Evolutionary conservation across 2,888 invertebrate genomes (phyloP), one percentile per base, ranked within the genome.

Genomic region (Notocelia uddmanniana): DNA sequence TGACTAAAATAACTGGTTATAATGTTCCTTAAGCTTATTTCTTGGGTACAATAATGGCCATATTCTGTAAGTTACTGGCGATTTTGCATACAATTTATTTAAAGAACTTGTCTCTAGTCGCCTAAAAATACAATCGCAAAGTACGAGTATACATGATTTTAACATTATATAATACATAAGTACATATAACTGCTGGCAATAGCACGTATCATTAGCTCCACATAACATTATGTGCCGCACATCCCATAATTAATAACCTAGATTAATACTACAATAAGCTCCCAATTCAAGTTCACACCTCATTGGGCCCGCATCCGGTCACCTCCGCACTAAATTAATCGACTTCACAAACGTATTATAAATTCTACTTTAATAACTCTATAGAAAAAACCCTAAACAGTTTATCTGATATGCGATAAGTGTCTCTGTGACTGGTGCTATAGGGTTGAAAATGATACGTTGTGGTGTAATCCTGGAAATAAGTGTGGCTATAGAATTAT

Each of bases 341-440:
- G 81, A 81, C 81, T 83, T 83, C 82, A 77, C 67, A 79, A 75
- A 78, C 80, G 79, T 79, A 83, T 83, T 85, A 89, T 91, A 91
- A 90, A 91, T 90, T 86, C 85, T 82, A 79, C 81, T 87, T 87
- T 90, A 89, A 89, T 89, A 87, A 88, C 86, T 85, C 81, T 82
- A 87, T 86, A 79, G 81, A 77, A 81, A 79, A 80, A 80, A 84
- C 8, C 34, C 54, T 2, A 26, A 66, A 55, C 23, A 15, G 9
- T n/a, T 5, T 41, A 41, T 10, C 10, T n/a, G 34, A 1, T 37
- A 55, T 11, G 9, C 34, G 23, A 57, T 26, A 73, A 69, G 70
- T 21, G 48, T 34, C 76, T 72, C 70, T 85, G 82, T 67, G n/a
- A 0, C 3, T 0, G 15, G 1, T 0, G 2, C 0, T 0, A 59